Evolutionary conservation across 2,113 vertebrate genomes (phyloP).

Genomic region (Pelobates fuscus): DNA sequence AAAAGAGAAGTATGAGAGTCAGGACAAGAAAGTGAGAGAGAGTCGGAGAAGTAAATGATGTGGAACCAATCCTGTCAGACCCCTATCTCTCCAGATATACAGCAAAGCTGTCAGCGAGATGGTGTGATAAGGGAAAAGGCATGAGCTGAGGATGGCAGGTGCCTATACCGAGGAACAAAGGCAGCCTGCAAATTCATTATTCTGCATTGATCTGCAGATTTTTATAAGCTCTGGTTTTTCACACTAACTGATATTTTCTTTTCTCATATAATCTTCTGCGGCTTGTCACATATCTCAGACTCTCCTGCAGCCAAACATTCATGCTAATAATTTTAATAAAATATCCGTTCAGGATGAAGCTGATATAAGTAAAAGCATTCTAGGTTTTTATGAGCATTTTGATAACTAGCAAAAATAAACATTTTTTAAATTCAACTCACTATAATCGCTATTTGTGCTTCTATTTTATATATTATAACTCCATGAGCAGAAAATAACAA

Average conservation of each 20-base stretch:
- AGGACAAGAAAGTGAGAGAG: too few species aligned
- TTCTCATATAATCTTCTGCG: conserved; percentile 12
- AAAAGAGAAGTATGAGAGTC: background rate
- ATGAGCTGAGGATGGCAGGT: conserved; percentile 8
- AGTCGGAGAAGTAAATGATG: conserved; percentile 7
- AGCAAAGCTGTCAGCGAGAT: conserved; percentile 2
- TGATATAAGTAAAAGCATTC: conserved; percentile 4
- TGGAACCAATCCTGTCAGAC: conserved; percentile 9
- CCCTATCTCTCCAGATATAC: background rate
- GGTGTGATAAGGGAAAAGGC: background rate
- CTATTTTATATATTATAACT: too few species aligned
- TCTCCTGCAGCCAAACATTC: background rate
- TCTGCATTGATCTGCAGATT: conserved; percentile 33
- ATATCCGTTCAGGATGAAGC: conserved; percentile 22
- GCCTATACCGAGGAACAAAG: conserved; percentile 7
- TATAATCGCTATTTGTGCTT: too few species aligned
- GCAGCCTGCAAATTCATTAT: conserved; percentile 8
- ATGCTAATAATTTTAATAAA: conserved; percentile 7
- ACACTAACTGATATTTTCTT: conserved; percentile 19
- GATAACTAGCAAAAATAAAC: too few species aligned
- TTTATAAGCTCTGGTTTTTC: background rate
- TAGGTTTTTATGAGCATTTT: too few species aligned
- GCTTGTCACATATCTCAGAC: conserved; percentile 2
- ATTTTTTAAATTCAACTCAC: too few species aligned
- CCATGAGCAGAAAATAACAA: too few species aligned